Evolutionary conservation across 2,888 invertebrate species (phyloP), one percentile per base, ranked within the genome.

Genomic region (Epiblema foenella): DNA sequence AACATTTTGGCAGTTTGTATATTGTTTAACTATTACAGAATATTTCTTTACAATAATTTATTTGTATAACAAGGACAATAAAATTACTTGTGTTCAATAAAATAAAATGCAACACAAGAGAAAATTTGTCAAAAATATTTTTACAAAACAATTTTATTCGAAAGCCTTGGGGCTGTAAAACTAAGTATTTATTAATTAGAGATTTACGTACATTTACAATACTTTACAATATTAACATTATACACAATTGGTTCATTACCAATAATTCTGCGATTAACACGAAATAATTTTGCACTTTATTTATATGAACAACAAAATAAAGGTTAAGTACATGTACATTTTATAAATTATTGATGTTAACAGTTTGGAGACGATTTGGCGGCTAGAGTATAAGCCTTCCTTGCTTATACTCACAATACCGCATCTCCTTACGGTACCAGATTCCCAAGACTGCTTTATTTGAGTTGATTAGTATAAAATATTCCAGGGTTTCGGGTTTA

Each of bases 101-200:
- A 92, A 91, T 89, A 92, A 91, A 91, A 89, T 90, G 90, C 89
- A 90, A 89, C 85, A 85, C 80, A 87, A 85, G 77, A 75, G 77
- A 81, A 86, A 84, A 85, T 69, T 81, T 83, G 82, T 87, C 85
- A 81, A 85, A 86, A 85, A 85, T 78, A 81, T 81, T 79, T 81
- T 78, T 83, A 85, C 78, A 84, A 84, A 83, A 83, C 75, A 77
- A 79, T 76, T 75, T 76, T 78, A 77, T 67, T 20, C 58, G 39
- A 52, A 66, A 29, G 70, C 65, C 65, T 70, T 56, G 46, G 58
- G 64, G 69, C 69, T 59, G 51, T 59, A 70, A 70, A 66, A 59
- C 59, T 56, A 70, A 60, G 66, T 49, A 60, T 65, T 54, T 29
- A 70, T 66, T 66, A 59, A 70, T 70, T 65, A 54, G 65, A 54